Evolutionary conservation across 2,113 vertebrate genomes (phyloP), one percentile per base, ranked within the genome.

Genomic region (Ranitomeya imitator): DNA sequence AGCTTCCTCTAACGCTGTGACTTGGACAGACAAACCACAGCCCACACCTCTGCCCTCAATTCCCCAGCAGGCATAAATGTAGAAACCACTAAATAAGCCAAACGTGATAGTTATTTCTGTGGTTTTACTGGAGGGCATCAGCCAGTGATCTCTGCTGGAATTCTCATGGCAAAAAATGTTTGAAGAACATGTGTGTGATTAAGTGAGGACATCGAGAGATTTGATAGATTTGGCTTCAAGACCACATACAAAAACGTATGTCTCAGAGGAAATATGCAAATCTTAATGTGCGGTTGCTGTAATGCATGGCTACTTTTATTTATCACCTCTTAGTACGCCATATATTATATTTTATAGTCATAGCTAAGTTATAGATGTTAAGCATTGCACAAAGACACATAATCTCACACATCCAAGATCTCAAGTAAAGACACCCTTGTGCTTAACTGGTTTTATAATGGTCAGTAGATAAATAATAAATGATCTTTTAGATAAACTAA

Each of bases 71-170:
- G 18, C 71, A 76, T 88, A 15, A 77, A 23, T 45, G 31, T 45
- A 60, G 12, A 63, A 88, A 88, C 87, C 87, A 88, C 81, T 78
- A 67, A 55, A 69, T 15, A 84, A 31, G 51, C 3, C 57, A 77
- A 52, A 45, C 19, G 21, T 76, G 55, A n/a, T 83, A 26, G n/a
- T 76, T 63, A 55, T 65, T 77, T 18, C 14, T 84, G 73, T 88
- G 87, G 57, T 67, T 67, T 67, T 2, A 13, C 59, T 51, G 19
- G 59, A 54, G 60, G 14, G 21, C 69, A 76, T 37, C 57, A 23
- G 21, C 5, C 37, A 65, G 23, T 23, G 19, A 80, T 45, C 54
- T 13, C 18, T 59, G 7, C 26, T 57, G 57, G 71, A 57, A 76
- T 74, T 74, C 23, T 37, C 37, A 65, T 12, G 26, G 52, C 11